These are phyloP conservation scores for Petromus typicus DNA, from an alignment of 2,113 vertebrate genomes.

Conservation along the genomic window DNA sequence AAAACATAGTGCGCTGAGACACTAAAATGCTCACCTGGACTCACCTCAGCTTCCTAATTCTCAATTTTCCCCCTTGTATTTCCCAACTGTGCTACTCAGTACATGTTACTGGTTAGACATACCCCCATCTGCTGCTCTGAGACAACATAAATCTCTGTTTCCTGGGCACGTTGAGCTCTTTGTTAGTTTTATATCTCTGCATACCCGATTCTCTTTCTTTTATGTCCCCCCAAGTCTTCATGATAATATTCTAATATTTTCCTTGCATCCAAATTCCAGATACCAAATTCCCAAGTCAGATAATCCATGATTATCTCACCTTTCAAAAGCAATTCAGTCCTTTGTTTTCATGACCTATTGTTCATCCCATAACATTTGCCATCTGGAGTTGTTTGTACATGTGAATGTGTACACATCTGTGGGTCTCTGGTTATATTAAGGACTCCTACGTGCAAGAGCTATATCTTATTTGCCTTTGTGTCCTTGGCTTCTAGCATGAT, in stretches of 20 bases:
- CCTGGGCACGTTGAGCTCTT: not conserved
- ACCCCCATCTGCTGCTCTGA: not conserved
- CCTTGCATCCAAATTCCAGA: not conserved
- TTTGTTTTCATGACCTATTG: not conserved
- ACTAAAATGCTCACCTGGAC: not conserved
- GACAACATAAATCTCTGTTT: not conserved
- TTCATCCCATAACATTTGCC: not conserved
- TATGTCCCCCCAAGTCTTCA: not conserved
- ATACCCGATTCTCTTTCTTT: not conserved
- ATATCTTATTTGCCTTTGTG: not conserved
- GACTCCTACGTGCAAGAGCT: not conserved
- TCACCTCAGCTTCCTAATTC: not conserved
- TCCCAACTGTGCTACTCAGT: too few relatives aligned
- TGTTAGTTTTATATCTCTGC: not conserved
- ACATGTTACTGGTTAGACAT: not conserved
- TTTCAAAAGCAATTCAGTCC: not conserved
- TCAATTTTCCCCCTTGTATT: not conserved
- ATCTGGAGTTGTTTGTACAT: not conserved
- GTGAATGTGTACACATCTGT: not conserved
- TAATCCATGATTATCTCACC: not conserved
- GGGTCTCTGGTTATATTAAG: not conserved
- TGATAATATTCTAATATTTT: not conserved
- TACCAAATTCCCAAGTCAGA: not conserved
- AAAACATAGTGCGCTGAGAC: not conserved
- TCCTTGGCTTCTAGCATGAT: not conserved